These are phyloP conservation scores for Lonchura striata DNA, from an alignment of 2,113 vertebrate genomes.

Conservation along the genomic window DNA sequence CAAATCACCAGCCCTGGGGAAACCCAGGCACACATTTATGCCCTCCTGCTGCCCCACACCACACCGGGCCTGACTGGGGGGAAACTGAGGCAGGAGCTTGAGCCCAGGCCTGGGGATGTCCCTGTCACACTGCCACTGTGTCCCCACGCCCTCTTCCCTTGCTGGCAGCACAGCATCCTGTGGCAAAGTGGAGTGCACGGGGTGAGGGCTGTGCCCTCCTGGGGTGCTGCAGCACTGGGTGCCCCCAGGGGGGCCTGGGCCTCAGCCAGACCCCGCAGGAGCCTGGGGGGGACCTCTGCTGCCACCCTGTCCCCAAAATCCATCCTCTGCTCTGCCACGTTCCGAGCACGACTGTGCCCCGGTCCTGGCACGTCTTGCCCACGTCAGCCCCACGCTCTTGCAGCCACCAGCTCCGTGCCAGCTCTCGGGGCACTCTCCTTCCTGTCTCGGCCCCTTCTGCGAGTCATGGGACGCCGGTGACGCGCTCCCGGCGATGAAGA, in stretches of 20 bases:
- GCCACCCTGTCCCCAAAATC: accelerated
- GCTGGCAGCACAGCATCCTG: background rate
- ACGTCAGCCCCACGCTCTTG: background rate
- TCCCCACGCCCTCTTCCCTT: background rate
- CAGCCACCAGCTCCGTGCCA: background rate
- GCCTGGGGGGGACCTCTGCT: background rate
- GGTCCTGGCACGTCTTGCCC: background rate
- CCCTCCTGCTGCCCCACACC: background rate
- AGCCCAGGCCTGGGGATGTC: background rate
- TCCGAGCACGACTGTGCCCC: accelerated
- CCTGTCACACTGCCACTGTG: accelerated
- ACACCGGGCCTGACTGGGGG: background rate
- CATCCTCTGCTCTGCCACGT: accelerated
- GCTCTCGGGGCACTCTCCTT: background rate
- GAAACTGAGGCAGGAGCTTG: background rate
- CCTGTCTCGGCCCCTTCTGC: background rate
- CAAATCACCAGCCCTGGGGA: accelerated
- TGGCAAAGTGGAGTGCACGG: accelerated
- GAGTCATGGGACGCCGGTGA: conserved; percentile 37
- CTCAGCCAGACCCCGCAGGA: accelerated
- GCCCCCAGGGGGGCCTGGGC: background rate
- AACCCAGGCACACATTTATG: background rate
- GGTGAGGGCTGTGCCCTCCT: background rate
- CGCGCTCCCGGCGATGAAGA: background rate
- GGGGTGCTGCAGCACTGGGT: accelerated